Percentiles rank a stretch among this genome's conserved stretches.
phyloP scores from a whole-genome alignment of 1,140 invertebrate genomes.

The Drosophila ohnishii region DNA sequence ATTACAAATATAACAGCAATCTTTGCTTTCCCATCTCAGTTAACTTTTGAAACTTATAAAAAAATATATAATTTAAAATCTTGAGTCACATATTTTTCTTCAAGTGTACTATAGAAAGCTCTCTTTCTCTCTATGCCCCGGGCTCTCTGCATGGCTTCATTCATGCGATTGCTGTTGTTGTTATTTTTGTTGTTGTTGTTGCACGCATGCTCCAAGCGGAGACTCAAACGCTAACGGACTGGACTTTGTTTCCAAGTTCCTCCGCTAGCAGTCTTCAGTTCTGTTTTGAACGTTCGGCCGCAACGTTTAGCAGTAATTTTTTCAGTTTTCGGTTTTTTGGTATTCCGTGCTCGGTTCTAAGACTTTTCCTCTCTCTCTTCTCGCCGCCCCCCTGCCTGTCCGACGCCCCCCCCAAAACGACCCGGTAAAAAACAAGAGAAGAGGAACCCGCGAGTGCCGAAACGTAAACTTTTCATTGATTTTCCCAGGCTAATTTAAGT shows the following conservation, averaged over 20 bases:
- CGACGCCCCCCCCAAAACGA: constrained; percentile 14
- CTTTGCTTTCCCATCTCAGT: not conserved
- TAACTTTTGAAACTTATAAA: not conserved
- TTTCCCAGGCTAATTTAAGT: constrained; percentile 51
- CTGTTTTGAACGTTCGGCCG: constrained; percentile 67
- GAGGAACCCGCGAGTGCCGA: constrained; percentile 42
- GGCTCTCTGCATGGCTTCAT: constrained; percentile 53
- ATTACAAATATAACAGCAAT: not conserved
- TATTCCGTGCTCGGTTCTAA: constrained; percentile 57
- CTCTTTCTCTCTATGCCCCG: not conserved
- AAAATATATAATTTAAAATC: no score
- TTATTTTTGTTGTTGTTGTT: constrained; percentile 15
- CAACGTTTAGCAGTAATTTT: constrained; percentile 56
- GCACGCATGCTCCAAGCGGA: constrained; percentile 63
- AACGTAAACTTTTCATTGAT: constrained; percentile 62
- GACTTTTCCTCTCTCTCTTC: constrained; percentile 33
- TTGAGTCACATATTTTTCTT: not conserved
- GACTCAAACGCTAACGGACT: constrained; percentile 41
- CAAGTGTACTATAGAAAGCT: not conserved
- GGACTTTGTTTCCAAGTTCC: constrained; percentile 29
- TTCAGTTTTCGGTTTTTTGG: constrained; percentile 64
- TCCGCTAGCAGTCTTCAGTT: constrained; percentile 47
- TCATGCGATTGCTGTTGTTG: constrained; percentile 25
- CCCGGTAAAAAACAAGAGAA: constrained; percentile 49
- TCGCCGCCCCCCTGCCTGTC: not conserved